Evolutionary conservation across 1,140 invertebrate genomes (phyloP), one percentile per base, ranked within the genome.

Genomic region (Drosophila jambulina): DNA sequence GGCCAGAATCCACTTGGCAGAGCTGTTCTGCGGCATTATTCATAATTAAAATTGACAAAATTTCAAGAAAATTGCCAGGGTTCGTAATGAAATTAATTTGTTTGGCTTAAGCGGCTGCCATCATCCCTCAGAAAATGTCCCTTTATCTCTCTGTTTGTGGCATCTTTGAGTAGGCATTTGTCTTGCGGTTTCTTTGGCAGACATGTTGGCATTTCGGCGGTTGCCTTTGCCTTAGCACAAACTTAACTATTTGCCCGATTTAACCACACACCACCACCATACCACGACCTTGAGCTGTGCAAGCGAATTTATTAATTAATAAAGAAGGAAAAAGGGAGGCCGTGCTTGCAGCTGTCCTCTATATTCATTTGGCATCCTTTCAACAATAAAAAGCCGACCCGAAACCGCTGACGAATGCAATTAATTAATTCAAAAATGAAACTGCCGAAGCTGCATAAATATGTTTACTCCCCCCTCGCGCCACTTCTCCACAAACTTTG

Each of bases 41-140:
- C 74, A 87, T 87, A 84, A 88, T 88, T 87, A 88, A 87, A 84
- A 84, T 84, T 76, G 78, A 87, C 77, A 75, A 88, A 69, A 78
- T 80, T 56, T 70, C 64, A 36, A 49, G 45, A 65, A 58, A 62
- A 79, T 60, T 69, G 27, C 38, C 19, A 42, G 29, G 29, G 36
- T 32, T 38, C n/a, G 38, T 74, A 77, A 80, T 80, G 60, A 83
- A 83, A 84, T 87, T 88, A 88, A 87, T 87, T 88, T 84, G 78
- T 75, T 70, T 70, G 46, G 57, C 59, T 54, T 88, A 82, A 69
- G 36, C 43, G 36, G 21, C 19, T 38, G 43, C 42, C 32, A 36
- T 3, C 9, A 38, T 15, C 21, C 15, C 21, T 13, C 15, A 17
- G 4, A 21, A 23, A 38, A 23, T 43, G 29, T 51, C n/a, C 27